phyloP scores from a whole-genome alignment of 2,113 vertebrate genomes.

The Hydrochoerus hydrochaeris region DNA sequence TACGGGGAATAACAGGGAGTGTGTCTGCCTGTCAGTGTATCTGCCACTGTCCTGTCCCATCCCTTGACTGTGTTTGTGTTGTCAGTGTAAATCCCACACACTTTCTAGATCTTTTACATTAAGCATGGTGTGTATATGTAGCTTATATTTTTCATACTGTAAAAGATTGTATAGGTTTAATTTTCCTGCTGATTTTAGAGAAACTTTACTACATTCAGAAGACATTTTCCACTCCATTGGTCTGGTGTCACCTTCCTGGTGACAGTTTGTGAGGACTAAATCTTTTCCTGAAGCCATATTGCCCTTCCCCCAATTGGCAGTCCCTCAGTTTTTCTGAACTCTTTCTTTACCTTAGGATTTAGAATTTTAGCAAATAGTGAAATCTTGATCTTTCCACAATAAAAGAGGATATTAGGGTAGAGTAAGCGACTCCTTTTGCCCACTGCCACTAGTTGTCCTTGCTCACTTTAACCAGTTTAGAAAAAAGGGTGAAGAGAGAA shows the following conservation, averaged over 20 bases:
- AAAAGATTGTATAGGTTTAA: neutral
- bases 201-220: conserved; percentile 41
- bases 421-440: neutral
- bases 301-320: conserved; percentile 52
- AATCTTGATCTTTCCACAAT: neutral
- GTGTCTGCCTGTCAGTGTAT: neutral
- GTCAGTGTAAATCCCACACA: neutral
- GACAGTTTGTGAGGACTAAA: conserved; percentile 49
- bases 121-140: neutral
- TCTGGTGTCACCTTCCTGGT: conserved; percentile 64
- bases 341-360: conserved; percentile 11
- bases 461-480: conserved; percentile 13
- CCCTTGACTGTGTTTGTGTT: neutral
- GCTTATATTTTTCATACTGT: conserved; percentile 14
- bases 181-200: conserved; percentile 29
- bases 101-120: neutral
- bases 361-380: conserved; percentile 40
- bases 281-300: conserved; percentile 1
- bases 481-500: neutral
- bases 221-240: conserved; percentile 24
- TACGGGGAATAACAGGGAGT: neutral
- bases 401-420: neutral
- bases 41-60: neutral
- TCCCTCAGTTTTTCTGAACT: neutral
- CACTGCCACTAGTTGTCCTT: neutral